Percentiles rank a stretch among this genome's conserved stretches.
phyloP scores from a whole-genome alignment of 2,888 invertebrate species.

The Drosophila paracracens region DNA sequence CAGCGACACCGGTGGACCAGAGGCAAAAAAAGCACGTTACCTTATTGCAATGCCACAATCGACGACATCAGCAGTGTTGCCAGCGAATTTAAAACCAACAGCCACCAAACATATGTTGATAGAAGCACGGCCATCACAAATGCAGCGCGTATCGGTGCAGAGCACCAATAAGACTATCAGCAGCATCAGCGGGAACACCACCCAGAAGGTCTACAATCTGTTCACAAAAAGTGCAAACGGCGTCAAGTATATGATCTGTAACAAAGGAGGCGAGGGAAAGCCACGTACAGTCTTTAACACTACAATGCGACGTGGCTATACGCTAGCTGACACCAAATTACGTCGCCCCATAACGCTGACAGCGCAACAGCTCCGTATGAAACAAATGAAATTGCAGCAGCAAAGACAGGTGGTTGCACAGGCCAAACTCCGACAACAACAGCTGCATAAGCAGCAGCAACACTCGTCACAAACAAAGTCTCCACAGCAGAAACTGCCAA shows the following conservation, averaged over 20 bases:
- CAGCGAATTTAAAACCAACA: constrained; percentile 15
- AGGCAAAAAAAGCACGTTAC: constrained; percentile 71
- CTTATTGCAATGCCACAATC: constrained; percentile 72
- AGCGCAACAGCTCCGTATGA: constrained; percentile 51
- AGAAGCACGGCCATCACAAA: constrained; percentile 19
- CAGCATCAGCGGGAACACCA: constrained; percentile 11
- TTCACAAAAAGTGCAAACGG: constrained; percentile 51
- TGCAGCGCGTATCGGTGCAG: constrained; percentile 54
- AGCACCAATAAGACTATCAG: constrained; percentile 17
- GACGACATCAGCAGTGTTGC: constrained; percentile 8
- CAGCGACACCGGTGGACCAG: constrained; percentile 56
- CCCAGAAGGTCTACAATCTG: constrained; percentile 59
- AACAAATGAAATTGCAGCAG: constrained; percentile 53
- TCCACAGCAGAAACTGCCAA: constrained; percentile 13
- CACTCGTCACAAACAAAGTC: constrained; percentile 18
- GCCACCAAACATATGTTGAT: constrained; percentile 31
- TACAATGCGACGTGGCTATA: constrained; percentile 70
- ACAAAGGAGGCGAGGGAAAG: constrained; percentile 49
- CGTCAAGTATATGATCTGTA: constrained; percentile 67
- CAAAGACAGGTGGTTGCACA: constrained; percentile 57
- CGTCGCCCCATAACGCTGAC: constrained; percentile 47
- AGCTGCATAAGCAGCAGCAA: constrained; percentile 44
- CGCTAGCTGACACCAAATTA: constrained; percentile 62
- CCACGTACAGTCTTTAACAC: constrained; percentile 50
- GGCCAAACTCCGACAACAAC: constrained; percentile 57